Base-by-base conservation (phyloP, 2,113 vertebrate genomes). In the Dinomys branickii region DNA sequence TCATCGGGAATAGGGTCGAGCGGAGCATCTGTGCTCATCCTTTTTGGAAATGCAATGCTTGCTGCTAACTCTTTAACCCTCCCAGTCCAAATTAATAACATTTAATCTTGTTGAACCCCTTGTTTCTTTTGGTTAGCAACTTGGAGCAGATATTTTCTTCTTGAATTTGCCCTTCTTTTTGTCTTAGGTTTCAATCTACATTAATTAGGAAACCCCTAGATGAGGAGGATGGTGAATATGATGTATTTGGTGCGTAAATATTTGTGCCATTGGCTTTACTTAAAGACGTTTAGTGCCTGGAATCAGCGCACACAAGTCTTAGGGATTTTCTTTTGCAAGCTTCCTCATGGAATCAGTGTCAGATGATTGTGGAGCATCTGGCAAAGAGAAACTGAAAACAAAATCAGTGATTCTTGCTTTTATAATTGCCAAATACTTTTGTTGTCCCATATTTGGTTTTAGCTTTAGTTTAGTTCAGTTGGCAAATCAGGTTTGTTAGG, bases 1-100 rank as follows among this genome's bases (percentile, higher is more conserved):
- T 82, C 65, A 2, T 83, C 5, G 83, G 89, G 93, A 22, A 92
- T 38, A 83, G 88, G 97, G 95, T 93, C n/a, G 35, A 97, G 94
- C 14, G 3, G 65, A 80, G 97, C 87, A 33, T 95, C 95, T 97
- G 90, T 61, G 81, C 85, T 95, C 56, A 88, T 69, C 78, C 65
- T 50, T 94, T 56, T 73, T 65, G 86, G 77, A 96, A 91, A 78
- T 52, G 54, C 65, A 89, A 4, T 58, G 44, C 83, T 94, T 92
- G 95, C 84, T 88, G 78, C 41, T 71, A 86, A 84, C 54, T 33
- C 93, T 84, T 83, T 94, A 95, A 86, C 96, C 56, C 63, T 92
- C 95, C 90, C 93, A 0, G 67, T 82, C 87, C 96, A 67, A 1
- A 85, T 20, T 19, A 24, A 0, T 35, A 5, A 3, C 5, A 33